A percentile compares a stretch with the other conserved stretches of the same genome.
These are phyloP conservation scores for Dicaeum eximium DNA, from an alignment of 2,113 vertebrate genomes.

Conservation along the genomic window DNA sequence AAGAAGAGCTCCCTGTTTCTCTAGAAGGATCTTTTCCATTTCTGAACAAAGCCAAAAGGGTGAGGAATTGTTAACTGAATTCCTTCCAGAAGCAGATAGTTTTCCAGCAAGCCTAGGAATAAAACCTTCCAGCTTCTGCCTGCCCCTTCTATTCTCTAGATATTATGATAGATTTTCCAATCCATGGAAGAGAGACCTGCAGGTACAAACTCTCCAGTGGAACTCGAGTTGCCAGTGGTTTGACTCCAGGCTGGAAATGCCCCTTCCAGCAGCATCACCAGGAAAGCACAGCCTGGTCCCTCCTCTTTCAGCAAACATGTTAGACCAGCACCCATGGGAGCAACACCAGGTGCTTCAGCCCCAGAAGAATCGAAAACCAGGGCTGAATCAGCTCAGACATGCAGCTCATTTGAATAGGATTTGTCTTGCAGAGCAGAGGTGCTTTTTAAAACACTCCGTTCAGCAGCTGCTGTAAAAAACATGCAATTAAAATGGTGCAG, in stretches of 20 bases:
- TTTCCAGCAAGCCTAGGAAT: not conserved
- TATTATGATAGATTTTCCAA: not conserved
- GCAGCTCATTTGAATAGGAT: conserved; percentile 10
- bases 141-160: not conserved
- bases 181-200: not conserved
- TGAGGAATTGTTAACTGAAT: not conserved
- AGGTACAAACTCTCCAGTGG: not conserved
- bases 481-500: not conserved
- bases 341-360: not conserved
- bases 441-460: not conserved
- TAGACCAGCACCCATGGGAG: not conserved
- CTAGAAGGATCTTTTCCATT: not conserved
- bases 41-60: not conserved
- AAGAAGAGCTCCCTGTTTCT: not conserved
- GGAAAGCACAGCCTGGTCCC: not conserved
- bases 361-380: not conserved
- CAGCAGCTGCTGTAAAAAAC: not conserved
- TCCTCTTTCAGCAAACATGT: not conserved
- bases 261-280: not conserved
- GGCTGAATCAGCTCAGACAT: conserved; percentile 21
- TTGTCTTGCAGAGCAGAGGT: conserved; percentile 8
- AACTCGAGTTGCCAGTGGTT: not conserved
- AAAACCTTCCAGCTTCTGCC: not conserved
- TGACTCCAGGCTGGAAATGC: not conserved
- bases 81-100: not conserved